These are phyloP conservation scores for Sarcophilus harrisii DNA, from an alignment of 2,797 vertebrate species.

Conservation along the genomic window DNA sequence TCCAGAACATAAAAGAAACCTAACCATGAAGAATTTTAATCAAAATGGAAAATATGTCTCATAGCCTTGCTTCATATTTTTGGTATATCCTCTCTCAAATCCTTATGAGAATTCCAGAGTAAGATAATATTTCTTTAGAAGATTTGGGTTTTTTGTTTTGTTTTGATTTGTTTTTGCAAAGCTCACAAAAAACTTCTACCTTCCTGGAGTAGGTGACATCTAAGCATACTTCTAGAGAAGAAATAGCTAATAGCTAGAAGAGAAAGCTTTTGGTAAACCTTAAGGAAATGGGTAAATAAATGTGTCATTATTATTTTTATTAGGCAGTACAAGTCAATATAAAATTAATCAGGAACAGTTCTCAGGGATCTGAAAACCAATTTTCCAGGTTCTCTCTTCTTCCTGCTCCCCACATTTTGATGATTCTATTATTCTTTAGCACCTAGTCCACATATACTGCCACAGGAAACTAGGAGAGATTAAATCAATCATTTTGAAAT, in stretches of 20 bases:
- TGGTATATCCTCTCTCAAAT: background rate
- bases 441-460: background rate
- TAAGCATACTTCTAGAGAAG: background rate
- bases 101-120: background rate
- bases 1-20: conserved; percentile 30
- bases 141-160: background rate
- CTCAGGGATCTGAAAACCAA: background rate
- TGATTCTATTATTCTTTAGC: background rate
- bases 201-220: background rate
- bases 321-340: background rate
- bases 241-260: background rate
- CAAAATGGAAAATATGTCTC: background rate
- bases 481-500: background rate
- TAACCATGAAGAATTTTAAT: conserved; percentile 19
- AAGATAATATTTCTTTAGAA: background rate
- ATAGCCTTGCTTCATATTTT: background rate
- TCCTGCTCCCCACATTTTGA: background rate
- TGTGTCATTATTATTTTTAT: background rate
- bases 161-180: background rate
- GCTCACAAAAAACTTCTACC: background rate
- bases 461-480: background rate
- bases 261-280: background rate
- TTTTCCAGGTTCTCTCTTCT: background rate
- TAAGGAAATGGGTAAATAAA: background rate
- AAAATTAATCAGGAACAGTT: background rate